Base-by-base conservation (phyloP, 2,888 invertebrate species). In the Temnothorax ravouxi region DNA sequence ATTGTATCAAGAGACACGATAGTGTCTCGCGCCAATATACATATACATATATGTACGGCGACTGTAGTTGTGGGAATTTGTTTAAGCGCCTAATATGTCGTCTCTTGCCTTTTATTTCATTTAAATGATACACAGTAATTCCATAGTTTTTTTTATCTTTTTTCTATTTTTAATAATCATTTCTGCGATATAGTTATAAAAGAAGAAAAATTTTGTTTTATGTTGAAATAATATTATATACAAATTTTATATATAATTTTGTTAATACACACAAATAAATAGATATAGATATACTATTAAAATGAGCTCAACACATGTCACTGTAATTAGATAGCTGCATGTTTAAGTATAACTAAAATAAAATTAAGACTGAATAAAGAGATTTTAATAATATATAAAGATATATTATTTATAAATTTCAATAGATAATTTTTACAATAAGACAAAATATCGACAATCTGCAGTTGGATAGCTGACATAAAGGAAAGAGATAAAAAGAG, bases 391-490 rank as follows among this genome's bases (percentile, higher is more conserved):
- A 54, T 21, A 62, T 34, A 34, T 34, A 41, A 41, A 4, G 4
- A 62, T 38, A 71, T 15, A 15, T 21, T 21, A 52, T 52, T 54
- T 38, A 52, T 44, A 18, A 44, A 66, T 66, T 71, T 21, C 13
- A 71, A 54, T 54, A 54, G 71, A 71, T 54, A 54, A 38, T 25
- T 54, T 56, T 75, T 1, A 34, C 44, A 18, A 18, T 34, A 47
- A 62, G 34, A 21, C 6, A 64, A 50, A 50, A 75, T 50, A 62
- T 62, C 47, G 62, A 59, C 11, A 72, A n/a, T 56, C 5, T 56
- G 5, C 11, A 72, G 5, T 15, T 25, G 11, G 41, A 56, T 25
- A 56, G 18, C 21, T 41, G 38, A n/a, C 56, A 25, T 52, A 69
- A n/a, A 29, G 29, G 21, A 74, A 29, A 25, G 3, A 25, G 25